These are phyloP conservation scores for Aphodius granarius DNA, from an alignment of 2,888 invertebrate species.

Conservation along the genomic window DNA sequence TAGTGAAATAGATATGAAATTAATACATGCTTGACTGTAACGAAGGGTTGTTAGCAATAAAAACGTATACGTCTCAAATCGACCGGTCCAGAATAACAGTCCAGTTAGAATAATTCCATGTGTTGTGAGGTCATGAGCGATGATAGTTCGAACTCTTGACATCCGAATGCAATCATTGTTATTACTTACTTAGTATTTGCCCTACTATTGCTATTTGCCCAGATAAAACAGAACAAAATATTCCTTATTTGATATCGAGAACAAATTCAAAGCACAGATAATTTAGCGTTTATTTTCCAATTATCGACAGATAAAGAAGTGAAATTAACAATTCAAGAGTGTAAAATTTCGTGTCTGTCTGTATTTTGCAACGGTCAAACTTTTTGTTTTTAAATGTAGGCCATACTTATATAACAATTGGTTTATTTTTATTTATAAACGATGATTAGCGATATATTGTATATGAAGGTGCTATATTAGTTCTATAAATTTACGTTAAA, in stretches of 20 bases:
- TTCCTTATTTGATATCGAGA: not conserved
- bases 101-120: not conserved
- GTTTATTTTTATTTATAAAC: not conserved
- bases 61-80: no score
- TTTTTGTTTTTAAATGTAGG: not conserved
- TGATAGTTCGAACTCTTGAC: not conserved
- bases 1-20: no score
- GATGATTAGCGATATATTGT: not conserved
- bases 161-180: not conserved
- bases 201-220: no score
- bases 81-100: no score
- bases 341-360: not conserved
- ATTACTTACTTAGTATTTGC: no score
- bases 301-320: not conserved
- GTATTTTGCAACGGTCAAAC: not conserved
- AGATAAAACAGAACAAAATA: not conserved
- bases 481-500: not conserved
- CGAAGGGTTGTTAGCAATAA: no score
- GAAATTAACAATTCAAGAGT: not conserved
- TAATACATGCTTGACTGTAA: no score
- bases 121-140: not conserved
- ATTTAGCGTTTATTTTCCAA: not conserved
- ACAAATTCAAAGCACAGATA: not conserved
- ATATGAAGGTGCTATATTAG: not conserved
- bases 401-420: not conserved